phyloP scores from a whole-genome alignment of 2,888 invertebrate species.

The Papilio demoleus region DNA sequence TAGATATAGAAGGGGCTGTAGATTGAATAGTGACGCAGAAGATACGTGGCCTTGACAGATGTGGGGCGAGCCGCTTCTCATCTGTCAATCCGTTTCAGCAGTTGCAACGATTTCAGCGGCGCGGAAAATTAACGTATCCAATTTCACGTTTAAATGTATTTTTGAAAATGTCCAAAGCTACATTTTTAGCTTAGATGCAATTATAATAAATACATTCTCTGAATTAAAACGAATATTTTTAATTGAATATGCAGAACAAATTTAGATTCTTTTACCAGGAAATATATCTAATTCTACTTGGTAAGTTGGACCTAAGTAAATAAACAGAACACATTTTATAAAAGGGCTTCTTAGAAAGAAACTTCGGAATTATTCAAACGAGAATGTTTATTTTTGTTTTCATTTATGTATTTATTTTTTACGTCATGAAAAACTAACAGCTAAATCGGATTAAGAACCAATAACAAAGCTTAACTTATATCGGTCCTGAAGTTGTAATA shows the following conservation, averaged over 20 bases:
- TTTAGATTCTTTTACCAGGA: neutral
- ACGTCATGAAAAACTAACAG: too few relatives aligned
- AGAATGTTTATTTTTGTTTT: neutral
- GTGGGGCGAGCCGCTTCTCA: conserved; percentile 38
- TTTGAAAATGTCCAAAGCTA: neutral
- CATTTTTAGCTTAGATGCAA: neutral
- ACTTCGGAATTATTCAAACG: neutral
- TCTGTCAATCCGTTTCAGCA: conserved; percentile 38
- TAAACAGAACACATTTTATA: neutral
- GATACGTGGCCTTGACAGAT: conserved; percentile 41
- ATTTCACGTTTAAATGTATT: conserved; percentile 22
- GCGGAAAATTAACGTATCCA: conserved; percentile 28
- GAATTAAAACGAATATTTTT: neutral
- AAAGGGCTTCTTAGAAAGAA: neutral
- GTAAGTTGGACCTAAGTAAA: neutral
- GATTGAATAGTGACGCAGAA: conserved; percentile 28
- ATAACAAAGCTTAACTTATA: too few relatives aligned
- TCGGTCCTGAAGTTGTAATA: too few relatives aligned
- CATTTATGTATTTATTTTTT: too few relatives aligned
- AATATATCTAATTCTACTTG: neutral
- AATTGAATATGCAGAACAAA: too few relatives aligned
- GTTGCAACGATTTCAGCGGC: conserved; percentile 21
- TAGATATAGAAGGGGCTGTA: conserved; percentile 1
- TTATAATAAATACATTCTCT: neutral
- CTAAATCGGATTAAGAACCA: too few relatives aligned